phyloP scores from a whole-genome alignment of 2,888 invertebrate species.

The Microctonus brassicae region DNA sequence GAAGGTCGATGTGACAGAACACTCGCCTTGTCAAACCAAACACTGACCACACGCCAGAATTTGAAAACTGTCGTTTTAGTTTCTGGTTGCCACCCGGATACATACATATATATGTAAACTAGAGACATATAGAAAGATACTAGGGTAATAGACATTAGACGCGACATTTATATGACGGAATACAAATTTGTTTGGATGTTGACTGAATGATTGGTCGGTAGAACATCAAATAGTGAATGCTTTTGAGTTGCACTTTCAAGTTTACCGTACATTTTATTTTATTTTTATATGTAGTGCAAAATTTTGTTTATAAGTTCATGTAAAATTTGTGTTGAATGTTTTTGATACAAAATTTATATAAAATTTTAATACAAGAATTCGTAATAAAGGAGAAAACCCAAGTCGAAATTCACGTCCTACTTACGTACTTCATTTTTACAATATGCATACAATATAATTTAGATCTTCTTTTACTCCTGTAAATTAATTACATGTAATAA shows the following conservation, averaged over 20 bases:
- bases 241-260: background rate
- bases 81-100: conserved; percentile 4
- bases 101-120: background rate
- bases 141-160: too few species aligned
- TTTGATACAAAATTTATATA: too few species aligned
- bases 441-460: too few species aligned
- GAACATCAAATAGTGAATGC: too few species aligned
- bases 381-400: too few species aligned
- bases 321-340: too few species aligned
- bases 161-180: conserved; percentile 25
- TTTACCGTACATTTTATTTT: background rate
- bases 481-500: too few species aligned
- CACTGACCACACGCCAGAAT: conserved; percentile 56
- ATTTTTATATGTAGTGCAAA: background rate
- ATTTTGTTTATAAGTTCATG: too few species aligned
- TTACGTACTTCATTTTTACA: too few species aligned
- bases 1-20: conserved; percentile 47
- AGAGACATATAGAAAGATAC: background rate
- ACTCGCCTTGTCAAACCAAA: conserved; percentile 57
- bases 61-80: conserved; percentile 45
- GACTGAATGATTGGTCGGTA: conserved; percentile 13
- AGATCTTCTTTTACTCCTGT: too few species aligned
- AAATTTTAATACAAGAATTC: too few species aligned
- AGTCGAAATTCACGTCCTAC: too few species aligned
- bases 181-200: conserved; percentile 13